Base-by-base conservation (phyloP, 2,113 vertebrate species). In the Ammodytes dubius region DNA sequence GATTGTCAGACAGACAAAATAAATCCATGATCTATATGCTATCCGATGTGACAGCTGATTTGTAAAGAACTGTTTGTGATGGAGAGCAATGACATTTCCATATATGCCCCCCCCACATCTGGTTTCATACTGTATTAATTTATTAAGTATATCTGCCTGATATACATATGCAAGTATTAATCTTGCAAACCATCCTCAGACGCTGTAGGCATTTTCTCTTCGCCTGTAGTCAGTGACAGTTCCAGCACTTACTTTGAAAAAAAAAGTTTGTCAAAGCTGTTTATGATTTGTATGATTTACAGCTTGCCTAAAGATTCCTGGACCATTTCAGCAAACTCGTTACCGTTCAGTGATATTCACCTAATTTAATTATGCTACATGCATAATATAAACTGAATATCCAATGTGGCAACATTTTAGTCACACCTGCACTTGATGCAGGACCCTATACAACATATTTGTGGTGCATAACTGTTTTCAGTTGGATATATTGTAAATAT, bases 1-100 rank as follows among this genome's bases (percentile, higher is more conserved):
- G 53, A 54, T 14, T 71, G 59, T 79, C 79, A 70, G 6, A 77
- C 72, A 74, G 54, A 76, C 37, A n/a, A 57, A 57, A 74, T 4
- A 67, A 60, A 54, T 19, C 40, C 40, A 8, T 54, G 14, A 11
- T 58, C 43, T 19, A 11, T 58, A 39, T 19, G 0, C 19, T 17
- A 0, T 60, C 13, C 42, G 19, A 6, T 11, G 4, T 43, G 42
- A 40, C 42, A 72, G 53, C 60, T 76, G 19, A 54, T 81, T 77
- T 69, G 59, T 83, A 59, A 58, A 57, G 1, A 72, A 17, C 39
- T 10, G 17, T 56, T 13, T 43, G 50, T 10, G 2, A 37, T 7
- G 10, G 14, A 72, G 6, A 86, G 50, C 52, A 79, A 46, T 63
- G 37, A 56, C 47, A 82, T 79, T 66, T 64, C 58, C 50, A 53